Conservation (phyloP, 2,113 vertebrate genomes). For the Recurvirostra avosetta region DNA sequence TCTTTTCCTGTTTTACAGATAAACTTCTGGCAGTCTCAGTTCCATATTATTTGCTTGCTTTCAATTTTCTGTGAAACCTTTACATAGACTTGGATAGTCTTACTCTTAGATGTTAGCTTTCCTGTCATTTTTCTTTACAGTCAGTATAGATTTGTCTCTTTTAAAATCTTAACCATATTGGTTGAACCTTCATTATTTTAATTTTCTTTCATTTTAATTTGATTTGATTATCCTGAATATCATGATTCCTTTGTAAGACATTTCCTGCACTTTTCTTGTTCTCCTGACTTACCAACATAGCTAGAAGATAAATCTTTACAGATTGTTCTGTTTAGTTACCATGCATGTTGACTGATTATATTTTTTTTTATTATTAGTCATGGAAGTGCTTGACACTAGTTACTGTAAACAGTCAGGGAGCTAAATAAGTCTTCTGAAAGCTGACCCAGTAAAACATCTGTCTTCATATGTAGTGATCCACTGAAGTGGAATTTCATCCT, state of each 20-base stretch:
- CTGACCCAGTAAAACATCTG: background rate
- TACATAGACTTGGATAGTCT: background rate
- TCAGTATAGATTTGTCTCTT: background rate
- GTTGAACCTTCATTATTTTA: background rate
- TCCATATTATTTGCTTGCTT: background rate
- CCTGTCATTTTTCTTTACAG: background rate
- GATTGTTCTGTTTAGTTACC: background rate
- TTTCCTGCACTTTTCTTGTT: background rate
- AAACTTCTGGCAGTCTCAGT: background rate
- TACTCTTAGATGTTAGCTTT: background rate
- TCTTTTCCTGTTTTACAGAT: background rate
- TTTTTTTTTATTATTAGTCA: background rate
- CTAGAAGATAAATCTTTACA: background rate
- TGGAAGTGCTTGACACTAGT: background rate
- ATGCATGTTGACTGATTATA: background rate
- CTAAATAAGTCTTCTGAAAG: background rate
- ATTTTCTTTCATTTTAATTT: background rate
- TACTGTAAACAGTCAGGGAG: background rate
- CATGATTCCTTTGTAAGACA: background rate
- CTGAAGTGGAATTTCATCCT: background rate
- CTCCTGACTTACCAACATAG: background rate
- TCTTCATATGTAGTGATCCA: background rate
- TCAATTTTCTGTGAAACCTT: background rate
- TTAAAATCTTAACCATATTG: background rate
- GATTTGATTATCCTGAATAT: background rate